Evolutionary conservation across 2,888 invertebrate genomes (phyloP).

Genomic region (Lucinisca nassula): DNA sequence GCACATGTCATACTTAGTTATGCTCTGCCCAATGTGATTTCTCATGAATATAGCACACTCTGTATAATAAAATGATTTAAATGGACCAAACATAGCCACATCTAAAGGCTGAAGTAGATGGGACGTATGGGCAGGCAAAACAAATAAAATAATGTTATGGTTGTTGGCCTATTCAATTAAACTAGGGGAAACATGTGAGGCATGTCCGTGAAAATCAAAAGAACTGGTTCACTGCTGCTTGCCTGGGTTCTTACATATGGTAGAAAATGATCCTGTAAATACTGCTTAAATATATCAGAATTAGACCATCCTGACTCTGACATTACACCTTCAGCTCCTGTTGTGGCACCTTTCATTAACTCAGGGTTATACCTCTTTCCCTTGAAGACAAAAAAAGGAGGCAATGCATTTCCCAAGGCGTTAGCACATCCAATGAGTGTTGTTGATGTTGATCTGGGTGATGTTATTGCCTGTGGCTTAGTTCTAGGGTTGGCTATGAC

Average conservation of each 20-base stretch:
- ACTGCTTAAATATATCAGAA: not conserved
- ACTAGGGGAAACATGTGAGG: too few species aligned
- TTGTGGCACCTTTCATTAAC: not conserved
- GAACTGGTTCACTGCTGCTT: too few species aligned
- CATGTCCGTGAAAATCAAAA: too few species aligned
- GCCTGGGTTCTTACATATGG: not conserved
- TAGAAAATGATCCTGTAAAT: not conserved
- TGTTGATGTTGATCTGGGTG: not conserved
- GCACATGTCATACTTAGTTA: too few species aligned
- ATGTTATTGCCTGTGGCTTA: not conserved
- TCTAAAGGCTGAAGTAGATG: too few species aligned
- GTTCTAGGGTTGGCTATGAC: not conserved
- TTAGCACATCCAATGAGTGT: slow-evolving; percentile 4
- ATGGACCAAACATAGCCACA: too few species aligned
- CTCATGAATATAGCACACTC: too few species aligned
- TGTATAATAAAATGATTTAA: too few species aligned
- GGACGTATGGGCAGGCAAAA: too few species aligned
- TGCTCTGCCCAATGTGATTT: too few species aligned
- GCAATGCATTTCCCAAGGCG: not conserved
- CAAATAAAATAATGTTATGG: too few species aligned
- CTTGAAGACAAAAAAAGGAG: not conserved
- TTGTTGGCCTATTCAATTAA: too few species aligned
- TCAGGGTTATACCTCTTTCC: not conserved
- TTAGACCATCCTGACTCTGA: not conserved
- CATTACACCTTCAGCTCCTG: not conserved